Base-by-base conservation (phyloP, 2,113 vertebrate genomes). In the Grallaria varia region DNA sequence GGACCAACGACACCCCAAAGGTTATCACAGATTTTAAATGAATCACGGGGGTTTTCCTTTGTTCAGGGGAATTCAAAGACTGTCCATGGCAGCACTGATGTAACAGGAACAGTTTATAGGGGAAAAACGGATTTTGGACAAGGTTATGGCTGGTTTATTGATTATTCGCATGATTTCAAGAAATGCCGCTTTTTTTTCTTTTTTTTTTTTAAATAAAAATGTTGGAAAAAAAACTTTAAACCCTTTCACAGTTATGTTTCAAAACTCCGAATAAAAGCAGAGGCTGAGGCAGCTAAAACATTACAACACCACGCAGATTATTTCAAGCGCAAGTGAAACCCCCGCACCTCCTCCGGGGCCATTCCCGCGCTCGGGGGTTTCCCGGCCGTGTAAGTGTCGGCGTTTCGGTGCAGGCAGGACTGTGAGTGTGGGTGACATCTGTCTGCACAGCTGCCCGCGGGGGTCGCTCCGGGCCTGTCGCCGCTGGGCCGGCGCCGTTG, bases 221-320 rank as follows among this genome's bases (percentile, higher is more conserved):
- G 4, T 17, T 74, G 56, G 4, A 7, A 27, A 40, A 44, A 44
- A 15, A 71, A 49, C 18, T 74, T 45, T 7, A 84, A 92, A 81
- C 16, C 14, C n/a, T 8, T 6, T 63, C 62, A 6, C 22, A 49
- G 24, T 42, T 13, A 4, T 2, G 3, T 28, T 71, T 87, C 5
- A 6, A 76, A 67, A 27, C 11, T 30, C 14, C 31, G 25, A 71
- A 53, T 44, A 35, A 28, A 74, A 60, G 31, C 11, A 5, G 39
- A 52, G 15, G 35, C 4, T 12, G 14, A 89, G 13, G 20, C 35
- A 31, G 20, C 28, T 55, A 28, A 47, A 66, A 17, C 25, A 3
- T 14, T 28, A 21, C 0, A 4, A 31, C 0, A 71, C 18, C 14
- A 5, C 8, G 1, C 72, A 69, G 21, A 14, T 25, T 7, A 55